Evolutionary conservation across 2,888 invertebrate genomes (phyloP).

Genomic region (Tipula helvola): DNA sequence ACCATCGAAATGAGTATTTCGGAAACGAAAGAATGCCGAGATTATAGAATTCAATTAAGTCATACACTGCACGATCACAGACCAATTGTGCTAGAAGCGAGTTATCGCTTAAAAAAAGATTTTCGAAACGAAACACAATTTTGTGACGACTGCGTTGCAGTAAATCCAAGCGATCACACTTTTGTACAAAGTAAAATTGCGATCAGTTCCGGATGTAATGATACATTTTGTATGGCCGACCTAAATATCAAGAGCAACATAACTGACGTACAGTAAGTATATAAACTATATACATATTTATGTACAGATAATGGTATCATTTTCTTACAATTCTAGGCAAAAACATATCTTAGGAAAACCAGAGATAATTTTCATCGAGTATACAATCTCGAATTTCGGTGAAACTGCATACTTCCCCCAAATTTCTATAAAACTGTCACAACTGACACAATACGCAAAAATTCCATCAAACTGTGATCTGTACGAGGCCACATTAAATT

Average conservation of each 20-base stretch:
- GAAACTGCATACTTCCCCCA: conserved; percentile 30
- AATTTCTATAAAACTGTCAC: conserved; percentile 5
- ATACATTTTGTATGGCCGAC: conserved; percentile 14
- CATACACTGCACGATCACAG: not conserved
- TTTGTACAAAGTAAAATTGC: conserved; percentile 13
- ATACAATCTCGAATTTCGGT: conserved; percentile 23
- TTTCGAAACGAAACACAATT: conserved; percentile 11
- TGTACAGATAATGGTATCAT: not conserved
- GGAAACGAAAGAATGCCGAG: not conserved
- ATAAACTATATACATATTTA: not conserved
- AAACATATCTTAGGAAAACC: conserved; percentile 14
- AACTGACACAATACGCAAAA: not conserved
- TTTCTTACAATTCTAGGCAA: not conserved
- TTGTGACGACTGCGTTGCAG: conserved; percentile 15
- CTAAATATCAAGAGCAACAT: conserved; percentile 7
- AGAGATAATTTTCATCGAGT: conserved; percentile 12
- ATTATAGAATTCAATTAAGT: not conserved
- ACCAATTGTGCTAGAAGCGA: not conserved
- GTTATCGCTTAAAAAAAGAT: not conserved
- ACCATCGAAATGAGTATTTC: not conserved
- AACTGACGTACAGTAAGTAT: not conserved
- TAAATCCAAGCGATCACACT: conserved; percentile 15
- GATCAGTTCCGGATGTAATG: conserved; percentile 15
- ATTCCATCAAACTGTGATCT: conserved; percentile 14
- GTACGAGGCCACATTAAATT: not conserved